Conservation (phyloP, 2,888 invertebrate genomes). For the Harpalus rufipes region DNA sequence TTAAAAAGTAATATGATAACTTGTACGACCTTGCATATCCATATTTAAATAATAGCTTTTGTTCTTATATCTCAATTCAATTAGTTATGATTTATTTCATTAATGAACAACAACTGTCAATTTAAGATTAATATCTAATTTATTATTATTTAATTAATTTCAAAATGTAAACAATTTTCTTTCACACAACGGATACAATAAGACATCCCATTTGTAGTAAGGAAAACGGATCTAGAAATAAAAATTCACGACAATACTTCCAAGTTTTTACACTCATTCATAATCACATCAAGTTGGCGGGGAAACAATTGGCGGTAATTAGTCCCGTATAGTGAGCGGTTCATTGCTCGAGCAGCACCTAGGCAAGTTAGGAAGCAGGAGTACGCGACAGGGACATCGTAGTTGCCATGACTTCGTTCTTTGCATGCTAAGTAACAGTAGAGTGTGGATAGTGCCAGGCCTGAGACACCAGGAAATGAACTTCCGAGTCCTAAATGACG, state of each 20-base stretch:
- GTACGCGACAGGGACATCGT: constrained; percentile 22
- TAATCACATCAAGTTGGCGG: constrained; percentile 14
- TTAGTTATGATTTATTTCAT: background rate
- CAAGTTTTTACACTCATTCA: constrained; percentile 45
- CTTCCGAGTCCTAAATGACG: constrained; percentile 65
- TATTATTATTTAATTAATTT: background rate
- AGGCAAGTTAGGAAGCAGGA: constrained; percentile 25
- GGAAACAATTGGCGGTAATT: constrained; percentile 72
- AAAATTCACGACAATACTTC: constrained; percentile 38
- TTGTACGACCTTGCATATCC: too few relatives aligned
- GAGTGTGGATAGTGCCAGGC: background rate
- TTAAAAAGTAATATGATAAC: background rate
- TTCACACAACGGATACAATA: background rate
- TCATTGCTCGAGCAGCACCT: constrained; percentile 70
- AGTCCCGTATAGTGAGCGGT: constrained; percentile 75
- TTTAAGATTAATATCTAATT: background rate
- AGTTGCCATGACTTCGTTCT: constrained; percentile 38
- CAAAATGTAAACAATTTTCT: background rate
- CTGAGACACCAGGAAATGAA: constrained; percentile 60
- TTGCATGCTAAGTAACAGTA: constrained; percentile 54
- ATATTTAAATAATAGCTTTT: background rate
- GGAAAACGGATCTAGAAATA: constrained; percentile 35
- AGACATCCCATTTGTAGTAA: constrained; percentile 7
- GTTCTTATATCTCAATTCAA: background rate
- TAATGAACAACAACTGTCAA: background rate